Conservation (phyloP, 1,140 invertebrate species). For the Pachypeltis micranthus region DNA sequence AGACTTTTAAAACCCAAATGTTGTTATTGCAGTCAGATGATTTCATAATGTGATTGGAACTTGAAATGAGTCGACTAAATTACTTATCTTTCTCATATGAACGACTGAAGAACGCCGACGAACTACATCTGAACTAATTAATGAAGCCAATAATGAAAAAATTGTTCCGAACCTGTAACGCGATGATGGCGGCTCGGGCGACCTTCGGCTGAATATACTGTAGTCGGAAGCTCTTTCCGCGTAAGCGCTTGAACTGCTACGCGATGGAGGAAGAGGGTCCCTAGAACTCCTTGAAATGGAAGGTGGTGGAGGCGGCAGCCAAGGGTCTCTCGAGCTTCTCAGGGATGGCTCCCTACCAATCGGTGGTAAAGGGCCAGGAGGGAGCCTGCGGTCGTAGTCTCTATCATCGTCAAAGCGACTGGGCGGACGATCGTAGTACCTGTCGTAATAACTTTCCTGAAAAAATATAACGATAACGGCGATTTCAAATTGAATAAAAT, state of each 20-base stretch:
- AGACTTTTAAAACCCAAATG: too few relatives aligned
- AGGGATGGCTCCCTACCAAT: conserved; percentile 46
- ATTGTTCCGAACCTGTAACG: conserved; percentile 44
- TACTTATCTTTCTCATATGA: too few relatives aligned
- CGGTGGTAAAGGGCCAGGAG: conserved; percentile 43
- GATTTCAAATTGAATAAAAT: conserved; percentile 13
- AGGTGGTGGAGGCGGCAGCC: conserved; percentile 35
- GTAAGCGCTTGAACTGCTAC: conserved; percentile 34
- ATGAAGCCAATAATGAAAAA: too few relatives aligned
- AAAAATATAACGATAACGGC: conserved; percentile 12
- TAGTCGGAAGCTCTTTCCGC: conserved; percentile 49
- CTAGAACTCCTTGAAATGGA: conserved; percentile 17
- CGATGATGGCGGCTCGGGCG: conserved; percentile 47
- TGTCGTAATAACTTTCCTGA: conserved; percentile 66
- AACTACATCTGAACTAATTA: too few relatives aligned
- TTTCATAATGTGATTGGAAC: too few relatives aligned
- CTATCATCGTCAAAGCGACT: conserved; percentile 53
- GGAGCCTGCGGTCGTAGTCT: conserved; percentile 57
- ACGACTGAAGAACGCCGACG: too few relatives aligned
- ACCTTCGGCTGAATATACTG: conserved; percentile 69
- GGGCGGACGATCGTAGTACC: conserved; percentile 59
- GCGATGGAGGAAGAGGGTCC: conserved; percentile 34
- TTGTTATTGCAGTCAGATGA: too few relatives aligned
- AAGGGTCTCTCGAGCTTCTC: conserved; percentile 41
- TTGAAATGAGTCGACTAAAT: too few relatives aligned